Base-by-base conservation (phyloP, 2,113 vertebrate species). In the Actinemys pallida region DNA sequence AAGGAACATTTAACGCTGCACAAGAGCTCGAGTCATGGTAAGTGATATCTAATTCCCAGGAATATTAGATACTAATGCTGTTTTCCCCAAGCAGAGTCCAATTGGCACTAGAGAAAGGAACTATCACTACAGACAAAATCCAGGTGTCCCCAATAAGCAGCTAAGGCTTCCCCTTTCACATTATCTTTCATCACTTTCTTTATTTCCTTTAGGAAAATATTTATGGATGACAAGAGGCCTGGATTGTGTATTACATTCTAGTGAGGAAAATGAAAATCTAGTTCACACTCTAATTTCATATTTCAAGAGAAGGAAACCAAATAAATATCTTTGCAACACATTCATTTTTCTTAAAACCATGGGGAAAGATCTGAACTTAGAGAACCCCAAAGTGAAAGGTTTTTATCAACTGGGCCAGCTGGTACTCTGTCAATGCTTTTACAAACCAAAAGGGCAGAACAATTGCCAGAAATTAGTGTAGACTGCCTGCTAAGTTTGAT, bases 131-230 rank as follows among this genome's bases (percentile, higher is more conserved):
- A 88, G 92, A 96, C 93, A 94, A 87, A 95, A 79, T 25, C 89
- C 96, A 96, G 96, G 94, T 94, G 92, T 62, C 75, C 85, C 25
- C 45, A 84, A 87, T 91, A 91, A 94, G 81, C 90, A 82, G 65
- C 87, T 35, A 75, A 88, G 31, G 65, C 90, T 94, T 96, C 54
- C 89, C 88, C 47, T 97, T 90, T 72, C 92, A 95, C 80, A 86
- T 94, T 57, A 88, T 95, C 96, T 92, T 92, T 96, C 93, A 83
- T 81, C 90, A 86, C 93, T 83, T 94, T 94, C 95, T 96, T 94
- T 94, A 87, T 96, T 97, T 92, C 93, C 81, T 89, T 95, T 92
- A 93, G 93, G 95, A 95, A 96, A 97, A 97, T 95, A 95, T 95
- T 97, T 97, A 92, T 56, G 83, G 89, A 94, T 89, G 88, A 93